Conservation (phyloP, 2,888 invertebrate species). For the Erpobdella octoculata region DNA sequence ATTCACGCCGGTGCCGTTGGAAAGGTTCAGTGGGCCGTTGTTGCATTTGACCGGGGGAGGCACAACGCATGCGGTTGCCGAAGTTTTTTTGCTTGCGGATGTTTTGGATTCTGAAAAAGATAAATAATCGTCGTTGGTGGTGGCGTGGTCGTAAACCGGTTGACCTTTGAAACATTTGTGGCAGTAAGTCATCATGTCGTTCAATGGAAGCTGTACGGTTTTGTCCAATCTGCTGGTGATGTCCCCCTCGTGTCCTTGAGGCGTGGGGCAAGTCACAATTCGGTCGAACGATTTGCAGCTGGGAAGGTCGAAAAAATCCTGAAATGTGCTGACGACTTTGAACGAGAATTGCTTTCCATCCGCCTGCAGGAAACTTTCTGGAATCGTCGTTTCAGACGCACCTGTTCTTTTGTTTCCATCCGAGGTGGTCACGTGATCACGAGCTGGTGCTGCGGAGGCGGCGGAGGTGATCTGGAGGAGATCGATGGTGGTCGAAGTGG, state of each 20-base stretch:
- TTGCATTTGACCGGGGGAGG: background rate
- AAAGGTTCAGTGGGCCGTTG: background rate
- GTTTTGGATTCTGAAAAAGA: background rate
- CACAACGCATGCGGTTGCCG: background rate
- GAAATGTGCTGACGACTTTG: no score
- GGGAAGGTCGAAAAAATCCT: no score
- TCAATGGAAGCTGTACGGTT: background rate
- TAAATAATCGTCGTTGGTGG: background rate
- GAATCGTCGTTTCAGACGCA: background rate
- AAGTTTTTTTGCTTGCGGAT: background rate
- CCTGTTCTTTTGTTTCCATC: background rate
- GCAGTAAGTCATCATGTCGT: background rate
- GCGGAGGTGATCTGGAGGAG: background rate
- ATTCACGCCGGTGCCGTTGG: no score
- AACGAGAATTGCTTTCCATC: background rate
- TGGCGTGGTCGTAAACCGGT: background rate
- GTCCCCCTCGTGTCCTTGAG: background rate
- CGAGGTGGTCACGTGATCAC: background rate
- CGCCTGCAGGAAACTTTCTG: background rate
- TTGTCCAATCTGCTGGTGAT: background rate
- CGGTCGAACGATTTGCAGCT: background rate
- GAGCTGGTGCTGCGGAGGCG: background rate
- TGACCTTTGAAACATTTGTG: conserved; percentile 1
- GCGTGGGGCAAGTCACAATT: no score
- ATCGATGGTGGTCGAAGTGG: background rate